A percentile compares a stretch with the other conserved stretches of the same genome.
Conservation (phyloP, 2,888 invertebrate species). For the Scaptomyza reducta region DNA sequence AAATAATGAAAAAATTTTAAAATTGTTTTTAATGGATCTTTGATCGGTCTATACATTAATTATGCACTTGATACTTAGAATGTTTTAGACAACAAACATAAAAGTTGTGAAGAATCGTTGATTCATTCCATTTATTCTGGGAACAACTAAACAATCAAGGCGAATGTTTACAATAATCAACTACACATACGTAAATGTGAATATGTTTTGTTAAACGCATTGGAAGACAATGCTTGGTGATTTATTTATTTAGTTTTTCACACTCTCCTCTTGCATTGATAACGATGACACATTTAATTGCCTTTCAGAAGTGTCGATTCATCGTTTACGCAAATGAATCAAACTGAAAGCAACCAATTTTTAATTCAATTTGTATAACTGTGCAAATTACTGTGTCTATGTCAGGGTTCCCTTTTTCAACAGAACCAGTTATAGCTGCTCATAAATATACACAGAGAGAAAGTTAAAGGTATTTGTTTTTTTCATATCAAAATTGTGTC, state of each 20-base stretch:
- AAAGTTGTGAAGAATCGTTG: background rate
- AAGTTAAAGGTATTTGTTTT: background rate
- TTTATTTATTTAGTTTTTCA: background rate
- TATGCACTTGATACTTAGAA: background rate
- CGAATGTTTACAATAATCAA: background rate
- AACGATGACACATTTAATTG: slow-evolving; percentile 48
- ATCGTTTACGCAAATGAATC: slow-evolving; percentile 50
- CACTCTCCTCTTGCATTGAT: background rate
- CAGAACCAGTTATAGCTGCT: slow-evolving; percentile 42
- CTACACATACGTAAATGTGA: background rate
- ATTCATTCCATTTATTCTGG: too few species aligned
- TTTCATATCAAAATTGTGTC: too few species aligned
- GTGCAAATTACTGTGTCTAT: slow-evolving; percentile 48
- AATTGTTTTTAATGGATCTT: background rate
- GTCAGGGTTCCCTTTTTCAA: slow-evolving; percentile 28
- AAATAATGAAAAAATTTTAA: background rate
- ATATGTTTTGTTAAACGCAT: background rate
- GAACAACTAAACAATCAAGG: slow-evolving; percentile 6
- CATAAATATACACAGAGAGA: slow-evolving; percentile 1
- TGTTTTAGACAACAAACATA: too few species aligned
- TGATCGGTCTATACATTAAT: background rate
- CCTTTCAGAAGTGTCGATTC: slow-evolving; percentile 34
- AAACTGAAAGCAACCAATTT: slow-evolving; percentile 41
- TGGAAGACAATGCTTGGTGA: background rate
- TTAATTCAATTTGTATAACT: slow-evolving; percentile 70